Evolutionary conservation across 2,888 invertebrate species (phyloP), one percentile per base, ranked within the genome.

Genomic region (Choristoneura rosaceana): DNA sequence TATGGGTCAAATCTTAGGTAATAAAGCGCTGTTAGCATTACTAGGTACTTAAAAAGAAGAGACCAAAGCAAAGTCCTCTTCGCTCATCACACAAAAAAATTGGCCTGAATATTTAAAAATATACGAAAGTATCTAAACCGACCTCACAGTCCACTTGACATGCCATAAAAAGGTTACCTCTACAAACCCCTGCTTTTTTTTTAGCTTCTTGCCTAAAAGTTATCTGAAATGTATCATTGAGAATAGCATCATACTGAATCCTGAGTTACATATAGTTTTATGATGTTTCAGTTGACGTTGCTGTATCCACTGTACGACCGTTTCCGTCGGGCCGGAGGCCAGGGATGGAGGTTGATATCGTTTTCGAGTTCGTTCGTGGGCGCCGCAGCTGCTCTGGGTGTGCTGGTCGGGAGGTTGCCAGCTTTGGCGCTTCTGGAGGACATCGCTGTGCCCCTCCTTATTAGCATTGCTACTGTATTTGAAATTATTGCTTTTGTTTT

Each of bases 271-370:
- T 63, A 34, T n/a, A 15, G 2, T n/a, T 52, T 58, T 7, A n/a
- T 52, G 50, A 45, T 34, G 52, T 82, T 86, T 17, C 82, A 93
- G 93, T 73, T 93, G 0, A 81, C 84, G 0, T 79, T 89, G 2
- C 74, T 91, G 2, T 89, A 87, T 67, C 93, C 93, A 0, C 33
- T 92, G 4, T 90, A 85, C 76, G 91, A 90, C 15, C 88, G 85
- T 0, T 81, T 87, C 50, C 87, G 90, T 3, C 88, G 90, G 1
- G 69, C 85, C 0, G 85, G 87, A 0, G 87, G 89, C 0, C 66
- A 79, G 4, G 85, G 86, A 38, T 93, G 93, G 93, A 86, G 91
- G 0, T 61, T 84, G 17, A 43, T 81, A 8, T 81, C 87, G 2
- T 80, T 87, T 17, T 80, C 71, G 17, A 80, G 77, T 5, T 88